Conservation (phyloP, 2,888 invertebrate genomes). For the Lithosia quadra region DNA sequence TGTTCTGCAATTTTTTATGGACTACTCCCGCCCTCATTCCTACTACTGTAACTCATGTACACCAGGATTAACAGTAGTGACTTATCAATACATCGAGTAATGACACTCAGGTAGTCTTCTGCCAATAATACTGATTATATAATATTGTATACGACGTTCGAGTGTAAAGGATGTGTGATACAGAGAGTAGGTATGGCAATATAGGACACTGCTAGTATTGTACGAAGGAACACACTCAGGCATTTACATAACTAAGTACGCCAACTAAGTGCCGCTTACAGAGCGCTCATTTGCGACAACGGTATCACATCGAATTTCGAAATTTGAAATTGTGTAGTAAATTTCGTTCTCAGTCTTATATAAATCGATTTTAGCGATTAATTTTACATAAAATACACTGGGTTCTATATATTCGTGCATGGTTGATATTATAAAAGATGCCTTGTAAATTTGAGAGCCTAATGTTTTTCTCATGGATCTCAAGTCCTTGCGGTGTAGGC, state of each 20-base stretch:
- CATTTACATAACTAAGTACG: slow-evolving; percentile 4
- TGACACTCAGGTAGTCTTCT: no score
- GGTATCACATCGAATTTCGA: background rate
- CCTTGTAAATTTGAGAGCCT: no score
- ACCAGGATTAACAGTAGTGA: no score
- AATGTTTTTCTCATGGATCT: no score
- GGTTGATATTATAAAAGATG: no score
- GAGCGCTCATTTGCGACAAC: background rate
- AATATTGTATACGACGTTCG: no score
- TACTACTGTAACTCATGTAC: no score
- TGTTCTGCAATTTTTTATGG: no score
- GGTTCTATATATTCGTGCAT: background rate
- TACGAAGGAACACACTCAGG: background rate
- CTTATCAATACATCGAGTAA: no score
- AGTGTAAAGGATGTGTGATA: background rate
- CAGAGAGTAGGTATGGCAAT: background rate
- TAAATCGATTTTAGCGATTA: background rate
- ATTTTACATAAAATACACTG: background rate
- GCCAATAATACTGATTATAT: no score
- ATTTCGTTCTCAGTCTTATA: background rate
- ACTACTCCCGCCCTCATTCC: no score
- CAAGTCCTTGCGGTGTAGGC: no score
- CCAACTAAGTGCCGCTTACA: slow-evolving; percentile 1
- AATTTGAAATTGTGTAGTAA: background rate
- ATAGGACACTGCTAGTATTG: background rate